Evolutionary conservation across 2,797 vertebrate genomes (phyloP), one percentile per base, ranked within the genome.

Genomic region (Gymnocypris eckloni): DNA sequence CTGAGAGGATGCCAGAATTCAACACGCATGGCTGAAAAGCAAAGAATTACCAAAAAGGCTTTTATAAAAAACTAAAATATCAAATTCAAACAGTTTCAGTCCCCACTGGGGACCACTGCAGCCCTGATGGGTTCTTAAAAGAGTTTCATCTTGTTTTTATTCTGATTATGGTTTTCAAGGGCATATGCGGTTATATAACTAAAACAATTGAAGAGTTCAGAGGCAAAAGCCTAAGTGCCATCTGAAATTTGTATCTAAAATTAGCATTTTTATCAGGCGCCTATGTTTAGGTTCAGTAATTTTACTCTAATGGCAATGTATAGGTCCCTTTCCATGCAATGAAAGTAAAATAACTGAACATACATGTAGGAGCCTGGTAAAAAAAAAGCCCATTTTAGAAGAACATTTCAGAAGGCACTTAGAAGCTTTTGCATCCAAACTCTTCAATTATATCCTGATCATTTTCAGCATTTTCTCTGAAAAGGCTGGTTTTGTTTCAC

Each of bases 31-130:
- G 12, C 41, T 81, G 28, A 81, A 84, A 84, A 59, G 41, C 52
- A 76, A 70, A 20, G 20, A 39, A 64, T 61, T 33, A 66, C 48
- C 41, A 4, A 50, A 80, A 76, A 56, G 48, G 22, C 82, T 45
- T 54, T 75, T 25, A 70, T 15, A 22, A 66, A 84, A 22, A 66
- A 84, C 50, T 66, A 67, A 84, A 69, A 69, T 67, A 48, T 67
- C 48, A 48, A 52, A 67, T 54, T 80, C 18, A 48, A 56, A 56
- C 33, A 72, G 48, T 73, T 48, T 82, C 41, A 25, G 0, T 45
- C 25, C 77, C 48, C 10, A 2, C 50, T 39, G 43, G 75, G 75
- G 41, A 79, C 41, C 52, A 52, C 45, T 73, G 45, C 0, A 39
- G 33, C 67, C 37, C 16, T 67, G 9, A 75, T 22, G 39, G 75